phyloP scores from a whole-genome alignment of 2,797 vertebrate species.

The Lycodopsis pacificus region DNA sequence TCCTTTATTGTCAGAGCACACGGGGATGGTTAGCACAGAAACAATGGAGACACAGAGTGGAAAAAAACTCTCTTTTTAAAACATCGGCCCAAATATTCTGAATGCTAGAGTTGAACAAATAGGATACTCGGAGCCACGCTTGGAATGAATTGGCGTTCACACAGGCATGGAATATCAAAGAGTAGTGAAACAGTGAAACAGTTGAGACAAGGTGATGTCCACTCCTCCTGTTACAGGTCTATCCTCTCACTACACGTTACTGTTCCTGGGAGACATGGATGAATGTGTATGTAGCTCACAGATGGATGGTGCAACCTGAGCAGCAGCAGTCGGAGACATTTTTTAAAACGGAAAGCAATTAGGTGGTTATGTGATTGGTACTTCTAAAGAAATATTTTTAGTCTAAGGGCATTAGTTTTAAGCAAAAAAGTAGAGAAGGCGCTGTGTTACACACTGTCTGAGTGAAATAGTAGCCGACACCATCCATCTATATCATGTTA shows the following conservation, averaged over 20 bases:
- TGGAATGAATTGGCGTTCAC: conserved; percentile 23
- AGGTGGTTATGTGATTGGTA: conserved; percentile 36
- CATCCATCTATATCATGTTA: conserved; percentile 69
- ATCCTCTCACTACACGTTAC: conserved; percentile 54
- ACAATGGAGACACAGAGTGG: conserved; percentile 7
- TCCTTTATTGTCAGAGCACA: conserved; percentile 23
- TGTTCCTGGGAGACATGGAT: conserved; percentile 42
- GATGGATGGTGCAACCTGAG: too few relatives aligned
- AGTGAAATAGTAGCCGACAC: conserved; percentile 45
- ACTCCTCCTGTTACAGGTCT: conserved; percentile 60
- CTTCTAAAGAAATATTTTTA: conserved; percentile 17
- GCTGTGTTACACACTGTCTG: conserved; percentile 28
- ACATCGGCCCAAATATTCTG: conserved; percentile 8
- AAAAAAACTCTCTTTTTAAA: conserved; percentile 3
- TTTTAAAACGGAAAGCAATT: background rate
- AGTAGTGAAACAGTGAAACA: conserved; percentile 29
- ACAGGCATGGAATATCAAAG: conserved; percentile 53
- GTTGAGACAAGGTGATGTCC: conserved; percentile 38
- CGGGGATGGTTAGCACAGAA: conserved; percentile 10
- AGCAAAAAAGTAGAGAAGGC: conserved; percentile 15
- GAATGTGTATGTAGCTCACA: conserved; percentile 16
- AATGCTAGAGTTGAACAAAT: conserved; percentile 27
- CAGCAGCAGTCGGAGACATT: background rate
- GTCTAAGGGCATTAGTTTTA: conserved; percentile 20
- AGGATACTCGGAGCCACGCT: conserved; percentile 27